Evolutionary conservation across 2,113 vertebrate species (phyloP), one percentile per base, ranked within the genome.

Genomic region (Cynocephalus volans): DNA sequence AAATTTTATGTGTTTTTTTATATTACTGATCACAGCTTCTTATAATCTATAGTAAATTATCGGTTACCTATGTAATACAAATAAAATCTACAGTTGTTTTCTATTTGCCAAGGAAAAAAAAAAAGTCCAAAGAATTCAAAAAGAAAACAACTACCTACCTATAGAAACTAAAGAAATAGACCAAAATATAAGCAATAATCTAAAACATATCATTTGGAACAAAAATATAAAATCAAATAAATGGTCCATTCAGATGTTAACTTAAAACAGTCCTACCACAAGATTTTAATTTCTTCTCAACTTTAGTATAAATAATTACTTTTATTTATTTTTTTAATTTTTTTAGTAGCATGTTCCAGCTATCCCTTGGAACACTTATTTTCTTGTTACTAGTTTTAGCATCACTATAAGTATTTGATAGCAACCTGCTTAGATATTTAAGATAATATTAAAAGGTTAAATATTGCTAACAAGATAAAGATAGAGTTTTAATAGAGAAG

Each of bases 341-440:
- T 93, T 75, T 88, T 90, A 87, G 76, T 45, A 76, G 65, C 36
- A 73, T 83, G 24, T 1, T 81, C 52, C 17, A 90, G 28, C 67
- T 94, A 90, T 76, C 96, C 70, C 96, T 85, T 97, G 60, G 50
- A 97, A 98, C 95, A 97, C 93, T 96, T 97, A 87, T 52, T 56
- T 93, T 95, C 73, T 0, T 88, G 10, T 65, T 98, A 97, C 96
- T 98, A 97, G 96, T 64, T 98, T 97, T 98, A 92, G 86, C 96
- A 98, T 98, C 96, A 95, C 79, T 97, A 93, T 98, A 98, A 98
- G 98, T 98, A 98, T 97, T 98, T 97, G 98, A 96, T 96, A 97
- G 86, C 97, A 98, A 98, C 94, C 93, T 97, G 60, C 96, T 98
- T 98, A 98, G 90, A 96, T 97, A 98, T 98, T 98, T 98, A 97